Evolutionary conservation across 2,888 invertebrate genomes (phyloP), one percentile per base, ranked within the genome.

Genomic region (Agonum fuliginosum): DNA sequence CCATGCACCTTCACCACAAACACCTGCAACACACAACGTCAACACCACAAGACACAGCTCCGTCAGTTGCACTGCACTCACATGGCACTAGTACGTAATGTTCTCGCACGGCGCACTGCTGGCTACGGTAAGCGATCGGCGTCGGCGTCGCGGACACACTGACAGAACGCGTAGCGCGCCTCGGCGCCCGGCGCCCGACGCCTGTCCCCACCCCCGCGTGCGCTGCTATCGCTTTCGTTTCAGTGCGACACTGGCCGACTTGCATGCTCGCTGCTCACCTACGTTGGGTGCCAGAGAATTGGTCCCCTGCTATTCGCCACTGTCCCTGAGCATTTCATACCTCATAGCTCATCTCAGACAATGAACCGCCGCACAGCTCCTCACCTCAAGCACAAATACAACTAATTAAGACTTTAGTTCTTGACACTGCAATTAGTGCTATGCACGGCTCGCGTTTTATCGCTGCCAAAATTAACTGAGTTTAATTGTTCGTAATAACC

Each of bases 121-220:
- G 37, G 37, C 34, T 5, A 34, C 20, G 10, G 48, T 8, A 8
- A 48, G 48, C 70, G 24, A 5, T 24, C 46, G 37, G n/a, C 41
- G 20, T 46, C 70, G 24, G 30, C 46, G 27, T 43, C 46, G 48
- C 70, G 46, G 46, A 22, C 17, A 41, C 46, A 70, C 70, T 70
- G 70, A 70, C 70, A 70, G 43, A 17, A 41, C 70, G 41, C 48
- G 37, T 37, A n/a, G n/a, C 70, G 70, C 37, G 37, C n/a, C 70
- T 27, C 27, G 46, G 70, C 70, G 48, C 70, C 20, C 70, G 37
- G 37, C 70, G 24, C 37, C 65, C 65, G 65, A 12, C 65, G 65
- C 65, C 65, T 43, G 17, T 12, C 20, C 48, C 48, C 17, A 4
- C 48, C 20, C 5, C 48, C 17, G 17, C 20, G 14, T 3, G 48